phyloP scores from a whole-genome alignment of 2,113 vertebrate species.

The Grammomys dolichurus region DNA sequence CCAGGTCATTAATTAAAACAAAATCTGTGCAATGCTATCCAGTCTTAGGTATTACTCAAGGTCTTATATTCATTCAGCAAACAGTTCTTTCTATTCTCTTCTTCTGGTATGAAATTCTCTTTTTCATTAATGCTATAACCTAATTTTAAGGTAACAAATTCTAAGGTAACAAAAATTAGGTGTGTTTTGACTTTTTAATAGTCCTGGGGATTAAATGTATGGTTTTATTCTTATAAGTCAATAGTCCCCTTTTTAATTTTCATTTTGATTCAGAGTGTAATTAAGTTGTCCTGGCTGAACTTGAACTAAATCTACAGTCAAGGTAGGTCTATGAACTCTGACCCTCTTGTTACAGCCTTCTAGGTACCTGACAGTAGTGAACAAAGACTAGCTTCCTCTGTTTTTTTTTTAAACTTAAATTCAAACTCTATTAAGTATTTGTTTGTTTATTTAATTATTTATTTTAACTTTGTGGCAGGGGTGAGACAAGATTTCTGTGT shows the following conservation, averaged over 20 bases:
- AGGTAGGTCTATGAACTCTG: neutral
- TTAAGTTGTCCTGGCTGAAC: neutral
- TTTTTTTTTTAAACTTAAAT: neutral
- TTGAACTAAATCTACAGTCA: neutral
- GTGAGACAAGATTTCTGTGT: neutral
- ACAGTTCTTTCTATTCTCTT: neutral
- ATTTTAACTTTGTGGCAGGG: neutral
- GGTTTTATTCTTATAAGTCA: neutral
- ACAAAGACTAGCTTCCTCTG: neutral
- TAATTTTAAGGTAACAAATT: slow-evolving; percentile 57
- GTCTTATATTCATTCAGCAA: neutral
- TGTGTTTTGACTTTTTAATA: neutral
- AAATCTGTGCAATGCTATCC: neutral
- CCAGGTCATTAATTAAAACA: neutral
- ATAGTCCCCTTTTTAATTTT: neutral
- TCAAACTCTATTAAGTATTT: neutral
- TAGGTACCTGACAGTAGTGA: neutral
- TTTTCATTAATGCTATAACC: slow-evolving; percentile 34
- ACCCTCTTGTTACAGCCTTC: neutral
- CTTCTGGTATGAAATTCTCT: slow-evolving; percentile 22
- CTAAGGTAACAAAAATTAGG: neutral
- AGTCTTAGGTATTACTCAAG: neutral
- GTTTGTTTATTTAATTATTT: neutral
- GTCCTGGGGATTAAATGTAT: neutral
- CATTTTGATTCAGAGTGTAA: neutral